Percentiles rank a stretch among this genome's conserved stretches.
These are phyloP conservation scores for Heliconius melpomene DNA, from an alignment of 1,140 invertebrate genomes.

Conservation along the genomic window DNA sequence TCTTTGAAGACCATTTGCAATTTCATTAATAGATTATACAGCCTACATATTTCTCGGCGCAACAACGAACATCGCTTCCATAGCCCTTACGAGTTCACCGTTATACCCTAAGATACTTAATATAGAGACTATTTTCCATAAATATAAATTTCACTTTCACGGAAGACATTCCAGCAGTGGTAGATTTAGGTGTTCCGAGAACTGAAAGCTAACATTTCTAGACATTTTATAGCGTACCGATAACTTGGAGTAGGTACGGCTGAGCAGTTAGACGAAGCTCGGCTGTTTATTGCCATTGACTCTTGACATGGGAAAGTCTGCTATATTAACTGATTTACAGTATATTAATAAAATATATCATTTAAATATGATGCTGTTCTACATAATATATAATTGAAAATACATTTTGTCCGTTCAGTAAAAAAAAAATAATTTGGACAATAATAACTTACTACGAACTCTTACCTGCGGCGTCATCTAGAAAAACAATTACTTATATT, in stretches of 20 bases:
- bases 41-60: constrained; percentile 47
- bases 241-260: constrained; percentile 36
- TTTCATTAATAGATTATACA: constrained; percentile 55
- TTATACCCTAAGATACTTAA: constrained; percentile 22
- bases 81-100: constrained; percentile 28
- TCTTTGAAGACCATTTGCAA: constrained; percentile 44
- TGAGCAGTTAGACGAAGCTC: constrained; percentile 32
- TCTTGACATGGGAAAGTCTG: constrained; percentile 35
- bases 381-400: no score
- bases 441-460: no score
- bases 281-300: constrained; percentile 38
- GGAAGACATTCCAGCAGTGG: constrained; percentile 59
- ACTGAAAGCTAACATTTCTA: constrained; percentile 52
- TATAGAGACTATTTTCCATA: constrained; percentile 48
- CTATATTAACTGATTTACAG: not conserved
- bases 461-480: no score
- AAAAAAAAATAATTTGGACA: no score
- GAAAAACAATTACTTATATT: no score
- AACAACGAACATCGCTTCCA: constrained; percentile 46
- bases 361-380: not conserved
- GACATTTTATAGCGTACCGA: constrained; percentile 57
- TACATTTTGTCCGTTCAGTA: no score
- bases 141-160: constrained; percentile 47
- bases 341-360: not conserved
- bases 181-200: constrained; percentile 68